Conservation (phyloP, 1,140 invertebrate species). For the Pogonomyrmex californicus region DNA sequence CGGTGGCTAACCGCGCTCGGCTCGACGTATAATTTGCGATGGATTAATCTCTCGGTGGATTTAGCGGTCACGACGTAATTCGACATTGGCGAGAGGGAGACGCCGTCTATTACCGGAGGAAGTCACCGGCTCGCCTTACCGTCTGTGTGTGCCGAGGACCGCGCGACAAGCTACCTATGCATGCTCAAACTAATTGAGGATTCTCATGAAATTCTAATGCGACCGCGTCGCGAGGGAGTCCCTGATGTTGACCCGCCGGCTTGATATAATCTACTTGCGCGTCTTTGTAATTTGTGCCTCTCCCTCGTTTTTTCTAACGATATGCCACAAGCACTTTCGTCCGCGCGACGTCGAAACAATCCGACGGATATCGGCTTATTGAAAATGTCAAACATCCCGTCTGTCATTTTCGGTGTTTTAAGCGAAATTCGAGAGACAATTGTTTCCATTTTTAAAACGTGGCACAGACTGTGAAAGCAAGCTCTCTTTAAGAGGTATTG, state of each 20-base stretch:
- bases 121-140: slow-evolving; percentile 30
- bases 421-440: not conserved
- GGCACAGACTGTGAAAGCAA: not conserved
- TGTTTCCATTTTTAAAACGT: not conserved
- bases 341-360: not conserved
- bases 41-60: slow-evolving; percentile 51
- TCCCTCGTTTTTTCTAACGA: slow-evolving; percentile 10
- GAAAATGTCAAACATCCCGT: not conserved
- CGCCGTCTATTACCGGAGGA: slow-evolving; percentile 38
- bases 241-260: slow-evolving; percentile 10
- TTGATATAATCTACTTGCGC: not conserved
- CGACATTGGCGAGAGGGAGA: slow-evolving; percentile 10
- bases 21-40: slow-evolving; percentile 43
- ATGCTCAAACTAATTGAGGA: slow-evolving; percentile 61
- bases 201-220: slow-evolving; percentile 66
- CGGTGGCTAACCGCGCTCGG: not conserved
- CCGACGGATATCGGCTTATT: slow-evolving; percentile 31
- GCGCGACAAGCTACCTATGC: slow-evolving; percentile 49
- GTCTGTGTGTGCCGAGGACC: slow-evolving; percentile 17
- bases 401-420: not conserved
- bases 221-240: not conserved
- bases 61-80: slow-evolving; percentile 47
- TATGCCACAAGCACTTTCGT: slow-evolving; percentile 25
- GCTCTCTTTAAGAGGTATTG: not conserved
- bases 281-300: not conserved